Conservation (phyloP, 2,113 vertebrate species). For the Strix uralensis region DNA sequence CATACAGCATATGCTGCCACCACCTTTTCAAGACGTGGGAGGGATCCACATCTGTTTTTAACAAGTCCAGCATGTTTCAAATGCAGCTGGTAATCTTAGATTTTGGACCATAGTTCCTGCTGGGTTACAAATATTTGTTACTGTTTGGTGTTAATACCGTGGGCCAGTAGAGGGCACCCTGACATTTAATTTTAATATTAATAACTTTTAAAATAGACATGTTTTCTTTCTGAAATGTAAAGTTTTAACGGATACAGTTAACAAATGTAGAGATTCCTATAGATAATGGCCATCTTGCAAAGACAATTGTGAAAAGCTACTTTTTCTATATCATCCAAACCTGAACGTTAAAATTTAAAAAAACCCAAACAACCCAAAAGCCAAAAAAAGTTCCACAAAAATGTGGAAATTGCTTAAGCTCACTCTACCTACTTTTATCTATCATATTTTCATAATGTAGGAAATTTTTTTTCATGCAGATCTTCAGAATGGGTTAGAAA, state of each 20-base stretch:
- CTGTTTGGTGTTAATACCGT: background rate
- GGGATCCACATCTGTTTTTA: background rate
- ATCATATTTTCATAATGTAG: background rate
- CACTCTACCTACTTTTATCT: background rate
- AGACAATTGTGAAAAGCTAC: background rate
- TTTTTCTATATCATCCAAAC: background rate
- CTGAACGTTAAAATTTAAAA: background rate
- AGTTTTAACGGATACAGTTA: background rate
- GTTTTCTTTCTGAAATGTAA: background rate
- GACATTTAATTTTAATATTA: slow-evolving; percentile 26
- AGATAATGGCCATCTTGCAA: background rate
- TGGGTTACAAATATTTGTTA: background rate
- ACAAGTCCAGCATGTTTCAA: background rate
- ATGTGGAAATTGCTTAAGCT: background rate
- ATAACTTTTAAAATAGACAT: accelerated
- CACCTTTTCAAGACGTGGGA: background rate
- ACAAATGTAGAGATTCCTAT: accelerated
- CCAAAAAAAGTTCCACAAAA: background rate
- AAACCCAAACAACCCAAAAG: background rate
- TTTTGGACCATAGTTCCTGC: background rate
- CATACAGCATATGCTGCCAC: background rate
- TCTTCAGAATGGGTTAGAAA: background rate
- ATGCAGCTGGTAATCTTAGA: background rate
- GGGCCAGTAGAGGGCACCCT: slow-evolving; percentile 67
- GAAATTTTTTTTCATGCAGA: background rate